Percentiles rank a stretch among this genome's conserved stretches.
phyloP scores from a whole-genome alignment of 2,888 invertebrate species.

The Nomada fabriciana region DNA sequence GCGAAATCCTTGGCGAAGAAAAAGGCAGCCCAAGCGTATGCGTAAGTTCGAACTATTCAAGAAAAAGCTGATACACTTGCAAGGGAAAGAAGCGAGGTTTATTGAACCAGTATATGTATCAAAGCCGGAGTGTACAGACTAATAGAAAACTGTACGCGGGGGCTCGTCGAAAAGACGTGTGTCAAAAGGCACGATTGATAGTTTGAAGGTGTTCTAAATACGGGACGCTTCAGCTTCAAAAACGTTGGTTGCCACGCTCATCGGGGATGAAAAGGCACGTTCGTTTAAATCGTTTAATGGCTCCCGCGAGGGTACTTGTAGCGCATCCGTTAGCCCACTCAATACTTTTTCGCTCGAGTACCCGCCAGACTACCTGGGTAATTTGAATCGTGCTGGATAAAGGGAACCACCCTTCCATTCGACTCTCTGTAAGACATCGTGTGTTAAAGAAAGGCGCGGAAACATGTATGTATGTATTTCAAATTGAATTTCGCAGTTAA shows the following conservation, averaged over 20 bases:
- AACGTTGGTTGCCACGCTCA: neutral
- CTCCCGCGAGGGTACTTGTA: constrained; percentile 51
- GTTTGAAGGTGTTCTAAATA: neutral
- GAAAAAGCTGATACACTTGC: no score
- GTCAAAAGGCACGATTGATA: constrained; percentile 16
- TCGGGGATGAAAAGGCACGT: constrained; percentile 42
- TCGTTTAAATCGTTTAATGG: constrained; percentile 52
- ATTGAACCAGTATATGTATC: neutral
- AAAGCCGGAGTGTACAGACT: no score
- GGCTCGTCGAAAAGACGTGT: constrained; percentile 4
- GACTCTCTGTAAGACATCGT: neutral
- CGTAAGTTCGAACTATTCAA: no score
- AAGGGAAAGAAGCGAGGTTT: neutral
- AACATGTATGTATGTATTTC: no score
- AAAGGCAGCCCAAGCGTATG: no score
- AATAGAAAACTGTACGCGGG: neutral
- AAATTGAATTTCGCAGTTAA: no score
- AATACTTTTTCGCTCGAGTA: constrained; percentile 41
- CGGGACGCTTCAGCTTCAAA: neutral
- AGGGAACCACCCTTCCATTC: neutral
- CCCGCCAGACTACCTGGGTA: constrained; percentile 30
- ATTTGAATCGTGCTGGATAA: constrained; percentile 57
- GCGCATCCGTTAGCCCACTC: constrained; percentile 50
- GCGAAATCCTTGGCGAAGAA: no score
- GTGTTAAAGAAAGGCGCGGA: neutral